phyloP scores from a whole-genome alignment of 2,888 invertebrate genomes.

The Melinopterus prodromus region DNA sequence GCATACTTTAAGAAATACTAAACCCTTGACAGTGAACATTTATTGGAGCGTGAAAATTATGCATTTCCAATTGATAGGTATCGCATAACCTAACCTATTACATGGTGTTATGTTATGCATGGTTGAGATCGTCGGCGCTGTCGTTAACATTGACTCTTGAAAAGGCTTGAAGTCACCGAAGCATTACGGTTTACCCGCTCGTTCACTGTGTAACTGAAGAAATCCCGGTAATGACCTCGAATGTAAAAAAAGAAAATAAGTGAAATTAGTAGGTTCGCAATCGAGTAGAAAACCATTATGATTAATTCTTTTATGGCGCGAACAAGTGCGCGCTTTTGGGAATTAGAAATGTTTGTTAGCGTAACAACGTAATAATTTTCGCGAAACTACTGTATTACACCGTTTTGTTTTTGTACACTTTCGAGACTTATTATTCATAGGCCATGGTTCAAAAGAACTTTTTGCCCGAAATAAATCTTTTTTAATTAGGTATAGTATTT shows the following conservation, averaged over 20 bases:
- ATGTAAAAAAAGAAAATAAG: neutral
- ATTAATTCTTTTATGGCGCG: too few species aligned
- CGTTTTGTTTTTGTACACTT: neutral
- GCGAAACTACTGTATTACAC: neutral
- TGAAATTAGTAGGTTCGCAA: neutral
- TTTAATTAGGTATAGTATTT: too few species aligned
- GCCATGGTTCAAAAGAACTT: too few species aligned
- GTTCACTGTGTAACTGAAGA: neutral
- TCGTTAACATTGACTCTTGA: neutral
- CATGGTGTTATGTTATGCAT: neutral
- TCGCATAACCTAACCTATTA: neutral
- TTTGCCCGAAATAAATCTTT: too few species aligned
- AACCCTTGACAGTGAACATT: neutral
- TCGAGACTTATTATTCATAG: neutral
- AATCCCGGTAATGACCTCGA: neutral
- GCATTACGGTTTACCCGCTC: neutral
- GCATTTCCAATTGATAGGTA: neutral
- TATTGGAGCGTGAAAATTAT: neutral
- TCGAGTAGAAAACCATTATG: neutral
- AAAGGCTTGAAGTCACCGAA: neutral
- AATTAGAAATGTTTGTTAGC: neutral
- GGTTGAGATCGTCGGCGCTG: neutral
- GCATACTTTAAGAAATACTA: neutral
- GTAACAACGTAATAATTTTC: neutral
- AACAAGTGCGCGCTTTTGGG: neutral